Evolutionary conservation across 2,888 invertebrate genomes (phyloP), one percentile per base, ranked within the genome.

Genomic region (Gymnoscelis rufifasciata): DNA sequence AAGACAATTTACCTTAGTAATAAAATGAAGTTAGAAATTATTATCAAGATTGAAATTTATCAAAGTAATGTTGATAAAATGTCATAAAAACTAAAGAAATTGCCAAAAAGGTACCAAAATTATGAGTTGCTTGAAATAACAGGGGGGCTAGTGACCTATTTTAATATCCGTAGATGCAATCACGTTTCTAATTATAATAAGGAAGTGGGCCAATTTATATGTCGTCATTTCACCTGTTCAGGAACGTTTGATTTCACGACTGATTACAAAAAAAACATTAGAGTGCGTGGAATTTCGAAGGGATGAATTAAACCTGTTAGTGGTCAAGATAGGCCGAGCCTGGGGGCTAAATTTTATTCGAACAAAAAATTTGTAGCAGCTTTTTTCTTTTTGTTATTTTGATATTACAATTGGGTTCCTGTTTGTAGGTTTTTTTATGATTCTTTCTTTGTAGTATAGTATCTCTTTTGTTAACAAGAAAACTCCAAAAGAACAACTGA

Each of bases 201-300:
- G 74, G 75, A 75, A 74, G 68, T 55, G 56, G 60, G 57, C 59
- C 58, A 57, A 61, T 62, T 64, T 59, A 53, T 41, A 52, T 57
- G 53, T 60, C 64, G 64, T 65, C 59, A 73, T 65, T 72, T 68
- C 76, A 78, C 78, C 78, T 78, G 78, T 66, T 66, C 55, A 52
- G 43, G 24, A 30, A 43, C 40, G 39, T 52, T 52, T 69, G 82
- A 81, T 83, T 75, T 73, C 64, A 68, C 66, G 60, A 58, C 44
- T 59, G 80, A 81, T 83, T 78, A 68, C 38, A 42, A 66, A 62
- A 62, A 47, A 38, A 47, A 30, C 27, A 30, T 50, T 43, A 42
- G 49, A 38, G 38, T 35, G 38, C 24, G 43, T 48, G 42, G 35
- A 37, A 33, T 38, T 39, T 43, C 36, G 43, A 36, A 38, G 45